These are phyloP conservation scores for Congeria kusceri DNA, from an alignment of 2,888 invertebrate genomes.

Conservation along the genomic window DNA sequence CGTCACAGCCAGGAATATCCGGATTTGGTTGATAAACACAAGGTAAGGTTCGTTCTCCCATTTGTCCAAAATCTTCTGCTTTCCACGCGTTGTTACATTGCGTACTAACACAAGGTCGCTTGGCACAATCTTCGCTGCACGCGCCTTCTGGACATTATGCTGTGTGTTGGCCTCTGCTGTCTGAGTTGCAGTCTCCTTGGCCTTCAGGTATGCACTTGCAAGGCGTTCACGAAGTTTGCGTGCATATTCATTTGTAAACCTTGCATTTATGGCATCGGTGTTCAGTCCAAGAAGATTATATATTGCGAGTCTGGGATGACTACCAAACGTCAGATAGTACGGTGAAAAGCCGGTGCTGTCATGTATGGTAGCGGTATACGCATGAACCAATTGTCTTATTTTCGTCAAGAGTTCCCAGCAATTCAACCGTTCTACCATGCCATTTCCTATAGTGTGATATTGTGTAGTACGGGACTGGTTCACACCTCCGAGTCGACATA, in stretches of 20 bases:
- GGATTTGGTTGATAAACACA: too few relatives aligned
- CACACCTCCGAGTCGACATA: slow-evolving; percentile 28
- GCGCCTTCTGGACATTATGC: not conserved
- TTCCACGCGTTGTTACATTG: not conserved
- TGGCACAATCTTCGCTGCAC: not conserved
- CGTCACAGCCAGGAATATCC: too few relatives aligned
- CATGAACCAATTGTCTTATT: slow-evolving; percentile 14
- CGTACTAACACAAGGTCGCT: not conserved
- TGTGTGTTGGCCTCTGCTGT: not conserved
- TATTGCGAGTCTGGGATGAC: not conserved
- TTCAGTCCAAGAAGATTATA: not conserved
- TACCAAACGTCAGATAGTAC: not conserved
- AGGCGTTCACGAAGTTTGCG: not conserved
- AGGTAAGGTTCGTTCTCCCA: too few relatives aligned
- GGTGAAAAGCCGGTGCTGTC: slow-evolving; percentile 7
- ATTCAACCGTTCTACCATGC: slow-evolving; percentile 45
- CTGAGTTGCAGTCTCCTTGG: not conserved
- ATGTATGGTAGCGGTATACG: slow-evolving; percentile 4
- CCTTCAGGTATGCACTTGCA: not conserved
- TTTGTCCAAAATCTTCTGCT: not conserved
- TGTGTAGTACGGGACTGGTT: slow-evolving; percentile 38
- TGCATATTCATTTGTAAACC: not conserved
- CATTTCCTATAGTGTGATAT: slow-evolving; percentile 56
- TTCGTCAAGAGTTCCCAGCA: slow-evolving; percentile 33
- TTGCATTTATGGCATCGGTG: not conserved